Conservation (phyloP, 2,888 invertebrate genomes). For the Amiota minor region DNA sequence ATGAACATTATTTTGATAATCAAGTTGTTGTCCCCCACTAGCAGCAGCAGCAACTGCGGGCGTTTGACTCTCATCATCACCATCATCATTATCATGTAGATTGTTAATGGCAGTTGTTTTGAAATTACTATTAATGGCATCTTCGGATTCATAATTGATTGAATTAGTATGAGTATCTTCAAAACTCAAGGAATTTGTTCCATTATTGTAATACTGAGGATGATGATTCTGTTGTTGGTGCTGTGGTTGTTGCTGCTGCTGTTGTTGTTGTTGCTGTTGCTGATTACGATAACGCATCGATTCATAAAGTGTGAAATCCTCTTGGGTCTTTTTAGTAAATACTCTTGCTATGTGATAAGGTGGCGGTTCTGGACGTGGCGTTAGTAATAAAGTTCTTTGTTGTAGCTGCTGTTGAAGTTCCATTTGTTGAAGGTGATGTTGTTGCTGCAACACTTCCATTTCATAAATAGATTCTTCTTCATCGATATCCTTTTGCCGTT, state of each 20-base stretch:
- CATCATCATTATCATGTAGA: constrained; percentile 35
- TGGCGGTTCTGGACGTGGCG: constrained; percentile 77
- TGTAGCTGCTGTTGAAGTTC: constrained; percentile 32
- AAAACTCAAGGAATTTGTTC: constrained; percentile 37
- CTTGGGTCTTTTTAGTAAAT: constrained; percentile 81
- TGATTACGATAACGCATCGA: constrained; percentile 64
- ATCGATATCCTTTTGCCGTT: constrained; percentile 39
- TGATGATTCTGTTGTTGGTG: constrained; percentile 32
- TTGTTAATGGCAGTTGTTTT: constrained; percentile 59
- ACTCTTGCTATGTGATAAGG: constrained; percentile 90
- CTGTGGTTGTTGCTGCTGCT: constrained; percentile 47
- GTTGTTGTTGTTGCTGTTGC: constrained; percentile 35
- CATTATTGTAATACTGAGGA: constrained; percentile 43
- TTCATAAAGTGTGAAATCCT: constrained; percentile 71
- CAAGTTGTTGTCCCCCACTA: constrained; percentile 38
- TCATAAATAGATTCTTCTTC: constrained; percentile 29
- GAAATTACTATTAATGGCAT: constrained; percentile 59
- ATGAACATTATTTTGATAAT: constrained; percentile 59
- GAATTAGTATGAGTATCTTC: neutral
- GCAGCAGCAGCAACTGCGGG: neutral
- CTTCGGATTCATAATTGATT: constrained; percentile 38
- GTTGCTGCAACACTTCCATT: constrained; percentile 27
- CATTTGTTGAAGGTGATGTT: constrained; percentile 39
- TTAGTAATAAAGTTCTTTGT: constrained; percentile 35
- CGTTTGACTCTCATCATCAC: constrained; percentile 6